Evolutionary conservation across 2,797 vertebrate species (phyloP), one percentile per base, ranked within the genome.

Genomic region (Tragelaphus oryx): DNA sequence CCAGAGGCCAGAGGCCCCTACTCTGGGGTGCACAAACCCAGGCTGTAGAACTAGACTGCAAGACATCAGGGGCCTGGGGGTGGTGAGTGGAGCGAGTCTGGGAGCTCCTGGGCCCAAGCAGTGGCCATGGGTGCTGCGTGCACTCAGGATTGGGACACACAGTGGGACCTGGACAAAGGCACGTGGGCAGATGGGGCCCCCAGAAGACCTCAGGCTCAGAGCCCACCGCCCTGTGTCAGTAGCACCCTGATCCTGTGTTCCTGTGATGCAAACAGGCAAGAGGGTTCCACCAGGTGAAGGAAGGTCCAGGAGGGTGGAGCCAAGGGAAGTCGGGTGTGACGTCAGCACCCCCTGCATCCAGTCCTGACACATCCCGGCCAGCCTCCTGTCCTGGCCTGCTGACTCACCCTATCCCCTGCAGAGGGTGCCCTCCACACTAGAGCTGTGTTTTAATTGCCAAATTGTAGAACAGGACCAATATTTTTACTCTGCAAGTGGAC

Each of bases 141-240:
- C 7, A 0, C 44, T 68, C 26, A 65, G 20, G 14, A 41, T 12
- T 9, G 5, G 24, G 3, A 26, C 1, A 3, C 1, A 17, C 13
- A 16, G 54, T 6, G 3, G 22, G 8, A 17, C 59, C 28, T 17
- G 28, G 3, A 20, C 46, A 48, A 48, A 76, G 14, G 26, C 8
- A 2, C 44, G 4, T 65, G n/a, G 17, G 46, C 11, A 22, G 14
- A 18, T 6, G 46, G 75, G 16, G 46, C 16, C 46, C 8, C 75
- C 8, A 50, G 44, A 50, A 59, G 50, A 30, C 18, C n/a, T 24
- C 52, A 24, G 16, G 71, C 37, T 3, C 4, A 30, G 18, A 59
- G n/a, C 18, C 46, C 22, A 30, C 41, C 0, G 4, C 2, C 3
- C 44, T 4, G 0, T 20, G 24, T 76, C 33, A 59, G 17, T 30